Evolutionary conservation across 2,888 invertebrate genomes (phyloP), one percentile per base, ranked within the genome.

Genomic region (Rutpela maculata): DNA sequence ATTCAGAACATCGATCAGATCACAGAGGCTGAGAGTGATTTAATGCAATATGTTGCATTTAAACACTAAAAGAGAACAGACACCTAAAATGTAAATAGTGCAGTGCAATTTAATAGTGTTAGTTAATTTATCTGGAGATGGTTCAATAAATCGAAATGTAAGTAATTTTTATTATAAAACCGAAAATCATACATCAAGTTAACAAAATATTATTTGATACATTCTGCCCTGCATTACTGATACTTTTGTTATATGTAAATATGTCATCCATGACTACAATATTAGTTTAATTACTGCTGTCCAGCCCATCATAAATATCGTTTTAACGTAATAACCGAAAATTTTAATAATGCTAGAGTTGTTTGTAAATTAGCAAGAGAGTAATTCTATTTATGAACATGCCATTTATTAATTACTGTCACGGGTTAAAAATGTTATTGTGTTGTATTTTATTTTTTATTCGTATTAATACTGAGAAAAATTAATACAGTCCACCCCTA

Each of bases 381-480:
- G 50, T 50, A n/a, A 50, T 43, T 15, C 43, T 43, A 12, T 43
- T 50, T n/a, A 50, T 50, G 50, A 50, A 50, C 50, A 50, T 50
- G 50, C 50, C n/a, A 50, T 50, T 50, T 50, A 50, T 50, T 50
- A 50, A 50, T 50, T 50, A 50, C n/a, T n/a, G 50, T n/a, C 50
- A 15, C 6, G 50, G n/a, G 15, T 50, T 15, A 50, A 50, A 50
- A 50, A 50, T 50, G 50, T 15, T 50, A n/a, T 50, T 50, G n/a
- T n/a, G 50, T 50, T 50, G n/a, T 12, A 43, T 12, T 43, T 43
- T 12, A 43, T 50, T 50, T 50, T 50, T n/a, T 50, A n/a, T 50
- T 50, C n/a, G 50, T 17, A 50, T 4, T 50, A n/a, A 50, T n/a
- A 50, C 7, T 4, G 50, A 50, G n/a, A 43, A 50, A 50, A n/a